These are phyloP conservation scores for Euzophera pinguis DNA, from an alignment of 2,888 invertebrate genomes.

Conservation along the genomic window DNA sequence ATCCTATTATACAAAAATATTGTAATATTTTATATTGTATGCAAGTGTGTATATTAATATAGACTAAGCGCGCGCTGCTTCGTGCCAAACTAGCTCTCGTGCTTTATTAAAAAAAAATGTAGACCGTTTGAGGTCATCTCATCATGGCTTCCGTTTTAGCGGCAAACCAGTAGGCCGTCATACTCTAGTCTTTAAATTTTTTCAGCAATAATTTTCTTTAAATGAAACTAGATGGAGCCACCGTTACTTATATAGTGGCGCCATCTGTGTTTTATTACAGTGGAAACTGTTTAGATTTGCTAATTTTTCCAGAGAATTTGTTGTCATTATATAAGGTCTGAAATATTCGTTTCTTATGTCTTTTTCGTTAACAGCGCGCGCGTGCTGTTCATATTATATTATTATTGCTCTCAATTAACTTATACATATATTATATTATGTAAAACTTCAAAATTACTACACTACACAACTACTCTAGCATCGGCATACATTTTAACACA, in stretches of 20 bases:
- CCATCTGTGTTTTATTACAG: neutral
- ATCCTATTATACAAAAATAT: constrained; percentile 77
- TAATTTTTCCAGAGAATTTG: too few relatives aligned
- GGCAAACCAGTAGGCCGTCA: neutral
- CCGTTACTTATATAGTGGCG: neutral
- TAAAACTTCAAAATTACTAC: constrained; percentile 79
- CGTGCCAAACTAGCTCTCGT: constrained; percentile 26
- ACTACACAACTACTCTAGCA: constrained; percentile 74
- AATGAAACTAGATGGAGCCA: neutral
- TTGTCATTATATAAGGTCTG: neutral
- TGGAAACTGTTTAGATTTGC: too few relatives aligned
- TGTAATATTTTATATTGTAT: constrained; percentile 64
- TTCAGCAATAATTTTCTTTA: neutral
- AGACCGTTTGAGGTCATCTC: neutral
- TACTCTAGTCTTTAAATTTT: neutral
- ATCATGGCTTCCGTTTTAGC: neutral
- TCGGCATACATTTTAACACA: constrained; percentile 75
- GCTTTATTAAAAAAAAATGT: constrained; percentile 7
- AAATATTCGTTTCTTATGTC: neutral
- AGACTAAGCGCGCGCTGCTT: constrained; percentile 60
- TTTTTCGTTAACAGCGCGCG: constrained; percentile 56
- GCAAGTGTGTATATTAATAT: constrained; percentile 67
- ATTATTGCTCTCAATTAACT: constrained; percentile 78
- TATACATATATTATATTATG: constrained; percentile 56
- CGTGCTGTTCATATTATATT: constrained; percentile 46